Conservation (phyloP, 2,113 vertebrate species). For the Aegithalos caudatus region DNA sequence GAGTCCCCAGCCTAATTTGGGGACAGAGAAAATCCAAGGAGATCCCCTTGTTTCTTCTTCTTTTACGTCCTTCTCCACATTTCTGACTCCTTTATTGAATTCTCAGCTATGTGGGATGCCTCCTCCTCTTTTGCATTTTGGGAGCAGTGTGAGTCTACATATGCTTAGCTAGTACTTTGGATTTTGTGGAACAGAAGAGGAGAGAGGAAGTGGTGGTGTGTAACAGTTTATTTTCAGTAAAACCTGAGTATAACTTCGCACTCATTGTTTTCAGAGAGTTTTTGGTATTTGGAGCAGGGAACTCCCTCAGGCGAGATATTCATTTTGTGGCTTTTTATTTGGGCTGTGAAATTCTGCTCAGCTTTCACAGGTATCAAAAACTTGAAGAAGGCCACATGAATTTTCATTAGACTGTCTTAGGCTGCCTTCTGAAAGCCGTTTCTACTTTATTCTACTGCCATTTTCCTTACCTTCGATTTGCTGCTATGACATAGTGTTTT, state of each 20-base stretch:
- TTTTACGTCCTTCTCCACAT: rapidly evolving
- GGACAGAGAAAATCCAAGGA: not conserved
- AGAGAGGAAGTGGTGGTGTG: not conserved
- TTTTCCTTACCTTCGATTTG: not conserved
- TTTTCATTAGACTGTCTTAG: not conserved
- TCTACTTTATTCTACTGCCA: not conserved
- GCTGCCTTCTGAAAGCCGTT: not conserved
- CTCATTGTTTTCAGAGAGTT: not conserved
- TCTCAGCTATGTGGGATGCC: not conserved
- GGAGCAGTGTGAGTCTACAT: not conserved
- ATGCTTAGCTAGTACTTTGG: not conserved
- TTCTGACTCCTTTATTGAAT: not conserved
- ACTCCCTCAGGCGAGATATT: not conserved
- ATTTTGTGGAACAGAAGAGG: not conserved
- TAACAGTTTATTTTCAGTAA: not conserved
- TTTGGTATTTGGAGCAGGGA: not conserved
- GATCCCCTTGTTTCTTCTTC: not conserved
- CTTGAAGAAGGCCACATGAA: not conserved
- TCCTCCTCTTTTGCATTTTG: not conserved
- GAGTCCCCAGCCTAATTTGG: rapidly evolving
- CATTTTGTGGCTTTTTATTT: not conserved
- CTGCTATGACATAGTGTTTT: not conserved
- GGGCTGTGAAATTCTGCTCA: not conserved
- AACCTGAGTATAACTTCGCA: not conserved
- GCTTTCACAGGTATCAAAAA: not conserved